Evolutionary conservation across 1,140 invertebrate genomes (phyloP), one percentile per base, ranked within the genome.

Genomic region (Philotrypesis tridentata): DNA sequence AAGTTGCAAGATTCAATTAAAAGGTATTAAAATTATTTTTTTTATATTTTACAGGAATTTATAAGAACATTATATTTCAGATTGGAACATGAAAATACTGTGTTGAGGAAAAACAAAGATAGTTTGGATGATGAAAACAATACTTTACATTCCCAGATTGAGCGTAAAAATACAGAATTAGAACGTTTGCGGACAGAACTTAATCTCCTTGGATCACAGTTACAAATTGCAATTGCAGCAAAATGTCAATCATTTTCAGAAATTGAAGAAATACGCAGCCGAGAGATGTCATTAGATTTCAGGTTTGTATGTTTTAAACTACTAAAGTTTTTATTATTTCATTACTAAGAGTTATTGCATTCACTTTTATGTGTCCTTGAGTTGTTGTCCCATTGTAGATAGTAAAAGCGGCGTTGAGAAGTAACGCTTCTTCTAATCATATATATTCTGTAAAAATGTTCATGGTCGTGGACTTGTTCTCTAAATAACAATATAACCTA

Each of bases 211-310:
- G 92, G 94, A 14, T 92, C 93, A 85, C 95, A 96, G 88, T 87
- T 97, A 27, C 93, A 95, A 86, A 85, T 90, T 71, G 95, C 96
- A 55, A 93, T 96, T 79, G 91, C 94, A 83, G 93, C 95, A 6
- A 98, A 98, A 92, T 97, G 96, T 92, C 95, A 97, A 92, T 96
- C 96, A 8, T 88, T 98, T 31, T 93, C 94, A 23, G 93, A 95
- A 71, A 93, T 95, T 73, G 96, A 97, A 91, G 97, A 97, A 92
- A 92, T 97, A 25, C 93, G 95, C 84, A 95, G 95, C 84, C 95
- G 95, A 86, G 95, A 97, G 91, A 91, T 97, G 29, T 93, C 95
- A 12, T 88, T 97, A 29, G 94, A 97, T 83, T 95, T 95, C 87
- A 95, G 95, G 90, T 92, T 85, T 61, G 85, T 86, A n/a, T 11